Conservation (phyloP, 1,140 invertebrate genomes). For the Cyrtorhinus lividipennis region DNA sequence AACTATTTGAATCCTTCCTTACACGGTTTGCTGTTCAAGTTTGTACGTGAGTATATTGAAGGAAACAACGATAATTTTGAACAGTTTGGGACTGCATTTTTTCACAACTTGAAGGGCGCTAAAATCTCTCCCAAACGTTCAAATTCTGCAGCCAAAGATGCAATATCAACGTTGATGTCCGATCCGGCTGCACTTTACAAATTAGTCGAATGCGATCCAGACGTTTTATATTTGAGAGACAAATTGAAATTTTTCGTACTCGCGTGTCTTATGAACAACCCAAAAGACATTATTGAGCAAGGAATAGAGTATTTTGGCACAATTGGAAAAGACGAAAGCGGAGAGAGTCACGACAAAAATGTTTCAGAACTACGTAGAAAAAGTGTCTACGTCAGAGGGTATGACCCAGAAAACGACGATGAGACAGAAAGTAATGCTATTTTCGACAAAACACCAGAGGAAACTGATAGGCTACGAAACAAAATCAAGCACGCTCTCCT, state of each 20-base stretch:
- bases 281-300: not conserved
- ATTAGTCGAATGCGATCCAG: not conserved
- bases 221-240: not conserved
- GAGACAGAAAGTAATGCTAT: too few relatives aligned
- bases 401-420: too few relatives aligned
- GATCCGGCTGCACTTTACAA: not conserved
- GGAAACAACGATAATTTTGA: not conserved
- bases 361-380: not conserved
- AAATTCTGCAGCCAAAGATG: not conserved
- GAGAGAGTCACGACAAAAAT: too few relatives aligned
- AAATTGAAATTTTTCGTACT: not conserved
- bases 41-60: not conserved
- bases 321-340: not conserved
- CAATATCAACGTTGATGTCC: not conserved
- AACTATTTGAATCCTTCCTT: not conserved
- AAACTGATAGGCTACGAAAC: not conserved
- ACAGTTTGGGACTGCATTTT: not conserved
- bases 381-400: not conserved
- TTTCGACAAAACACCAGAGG: not conserved
- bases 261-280: not conserved
- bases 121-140: not conserved
- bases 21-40: not conserved
- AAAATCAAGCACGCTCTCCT: slow-evolving; percentile 1
- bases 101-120: not conserved
- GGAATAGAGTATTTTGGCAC: not conserved